Percentiles rank a stretch among this genome's conserved stretches.
phyloP scores from a whole-genome alignment of 2,888 invertebrate genomes.

The Tolmerus cingulatus region DNA sequence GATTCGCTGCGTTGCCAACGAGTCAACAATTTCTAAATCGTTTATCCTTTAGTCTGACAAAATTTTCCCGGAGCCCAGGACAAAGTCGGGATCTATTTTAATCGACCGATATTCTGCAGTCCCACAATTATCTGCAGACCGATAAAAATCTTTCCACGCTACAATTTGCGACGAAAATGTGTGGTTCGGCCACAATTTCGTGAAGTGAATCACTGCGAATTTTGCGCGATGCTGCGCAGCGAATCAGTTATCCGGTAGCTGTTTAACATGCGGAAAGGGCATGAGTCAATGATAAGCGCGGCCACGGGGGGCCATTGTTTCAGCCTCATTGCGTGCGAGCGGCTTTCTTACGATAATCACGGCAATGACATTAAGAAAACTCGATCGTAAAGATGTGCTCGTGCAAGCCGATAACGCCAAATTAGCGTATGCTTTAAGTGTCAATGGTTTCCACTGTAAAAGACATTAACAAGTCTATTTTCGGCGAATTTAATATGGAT shows the following conservation, averaged over 20 bases:
- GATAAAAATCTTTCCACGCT: background rate
- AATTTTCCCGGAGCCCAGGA: background rate
- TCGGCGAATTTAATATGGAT: background rate
- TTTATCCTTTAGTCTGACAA: background rate
- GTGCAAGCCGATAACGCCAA: background rate
- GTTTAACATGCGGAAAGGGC: background rate
- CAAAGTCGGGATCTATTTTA: background rate
- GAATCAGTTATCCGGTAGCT: background rate
- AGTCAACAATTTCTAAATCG: background rate
- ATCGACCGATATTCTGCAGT: background rate
- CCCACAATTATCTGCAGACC: background rate
- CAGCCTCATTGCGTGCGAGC: background rate
- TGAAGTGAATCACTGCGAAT: background rate
- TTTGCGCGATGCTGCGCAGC: background rate
- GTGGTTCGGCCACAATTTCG: background rate
- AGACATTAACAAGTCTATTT: background rate
- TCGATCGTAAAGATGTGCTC: background rate
- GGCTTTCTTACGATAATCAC: background rate
- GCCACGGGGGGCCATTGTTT: background rate
- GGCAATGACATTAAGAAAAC: background rate
- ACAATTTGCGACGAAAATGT: background rate
- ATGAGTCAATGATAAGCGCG: background rate
- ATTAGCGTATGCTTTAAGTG: background rate
- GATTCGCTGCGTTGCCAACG: background rate
- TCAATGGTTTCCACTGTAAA: background rate